Conservation (phyloP, 2,888 invertebrate species). For the Campaea margaritaria region DNA sequence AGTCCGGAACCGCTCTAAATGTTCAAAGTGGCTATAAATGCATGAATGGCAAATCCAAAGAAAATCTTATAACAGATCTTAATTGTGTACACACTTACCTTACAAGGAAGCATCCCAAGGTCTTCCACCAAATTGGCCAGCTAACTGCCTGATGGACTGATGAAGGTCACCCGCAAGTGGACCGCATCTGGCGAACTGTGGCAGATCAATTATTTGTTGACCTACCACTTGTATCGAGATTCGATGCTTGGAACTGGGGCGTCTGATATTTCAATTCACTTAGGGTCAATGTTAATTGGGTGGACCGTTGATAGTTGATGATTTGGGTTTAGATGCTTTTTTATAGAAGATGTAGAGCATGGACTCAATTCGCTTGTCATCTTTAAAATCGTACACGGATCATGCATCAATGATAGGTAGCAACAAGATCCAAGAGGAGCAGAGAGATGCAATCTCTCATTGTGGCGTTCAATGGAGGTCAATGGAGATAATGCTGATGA, state of each 20-base stretch:
- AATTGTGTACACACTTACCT: neutral
- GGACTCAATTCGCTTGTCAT: neutral
- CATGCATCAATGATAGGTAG: too few species aligned
- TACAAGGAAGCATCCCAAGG: conserved; percentile 31
- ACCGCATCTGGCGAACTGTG: conserved; percentile 46
- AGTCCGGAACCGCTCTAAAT: too few species aligned
- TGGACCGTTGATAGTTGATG: conserved; percentile 7
- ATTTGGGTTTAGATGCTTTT: conserved; percentile 8
- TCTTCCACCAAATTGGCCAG: conserved; percentile 37
- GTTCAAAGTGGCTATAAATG: too few species aligned
- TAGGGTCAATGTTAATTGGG: conserved; percentile 48
- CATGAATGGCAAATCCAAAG: too few species aligned
- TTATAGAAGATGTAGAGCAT: neutral
- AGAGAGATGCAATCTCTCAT: too few species aligned
- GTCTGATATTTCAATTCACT: conserved; percentile 53
- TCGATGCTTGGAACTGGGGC: conserved; percentile 58
- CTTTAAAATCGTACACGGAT: too few species aligned
- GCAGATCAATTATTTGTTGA: conserved; percentile 73
- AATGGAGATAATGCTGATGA: too few species aligned
- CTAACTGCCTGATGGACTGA: conserved; percentile 51
- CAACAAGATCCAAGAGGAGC: too few species aligned
- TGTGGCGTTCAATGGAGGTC: too few species aligned
- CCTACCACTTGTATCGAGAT: conserved; percentile 64
- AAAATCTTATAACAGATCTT: too few species aligned
- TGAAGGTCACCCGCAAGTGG: conserved; percentile 65